A percentile compares a stretch with the other conserved stretches of the same genome.
phyloP scores from a whole-genome alignment of 2,888 invertebrate genomes.

The Amphipyra tragopoginis region DNA sequence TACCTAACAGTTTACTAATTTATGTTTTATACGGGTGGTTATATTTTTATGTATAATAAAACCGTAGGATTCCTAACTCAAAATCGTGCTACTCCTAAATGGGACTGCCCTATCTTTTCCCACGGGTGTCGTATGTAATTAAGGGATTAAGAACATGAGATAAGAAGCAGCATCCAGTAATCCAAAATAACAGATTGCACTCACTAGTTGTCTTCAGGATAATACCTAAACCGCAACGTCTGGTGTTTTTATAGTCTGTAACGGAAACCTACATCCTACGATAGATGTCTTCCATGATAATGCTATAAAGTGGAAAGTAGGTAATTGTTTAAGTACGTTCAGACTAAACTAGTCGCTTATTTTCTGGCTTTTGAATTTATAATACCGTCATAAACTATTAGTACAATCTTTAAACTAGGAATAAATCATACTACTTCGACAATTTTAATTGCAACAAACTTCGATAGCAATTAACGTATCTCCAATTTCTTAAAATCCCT shows the following conservation, averaged over 20 bases:
- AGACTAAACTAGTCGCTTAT: conserved; percentile 9
- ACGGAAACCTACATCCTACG: conserved; percentile 13
- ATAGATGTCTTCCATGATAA: conserved; percentile 10
- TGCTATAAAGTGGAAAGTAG: conserved; percentile 18
- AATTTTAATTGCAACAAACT: conserved; percentile 61
- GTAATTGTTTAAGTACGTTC: conserved; percentile 11
- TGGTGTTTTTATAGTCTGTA: conserved; percentile 10
- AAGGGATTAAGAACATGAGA: no score
- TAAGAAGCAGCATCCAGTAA: no score
- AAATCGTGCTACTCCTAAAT: background rate
- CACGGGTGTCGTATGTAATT: no score
- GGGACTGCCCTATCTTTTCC: background rate
- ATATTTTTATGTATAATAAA: no score
- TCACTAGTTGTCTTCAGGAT: background rate
- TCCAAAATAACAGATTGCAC: background rate
- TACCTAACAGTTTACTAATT: conserved; percentile 9
- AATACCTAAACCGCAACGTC: background rate
- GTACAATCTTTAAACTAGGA: conserved; percentile 12
- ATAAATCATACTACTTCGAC: conserved; percentile 35
- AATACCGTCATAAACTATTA: conserved; percentile 15
- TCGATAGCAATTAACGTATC: conserved; percentile 45
- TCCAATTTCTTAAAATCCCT: conserved; percentile 49
- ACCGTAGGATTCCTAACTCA: background rate
- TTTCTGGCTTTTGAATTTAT: conserved; percentile 9
- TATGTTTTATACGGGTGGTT: background rate